Evolutionary conservation across 1,140 invertebrate genomes (phyloP).

Genomic region (Hyposmocoma kahamanoa): DNA sequence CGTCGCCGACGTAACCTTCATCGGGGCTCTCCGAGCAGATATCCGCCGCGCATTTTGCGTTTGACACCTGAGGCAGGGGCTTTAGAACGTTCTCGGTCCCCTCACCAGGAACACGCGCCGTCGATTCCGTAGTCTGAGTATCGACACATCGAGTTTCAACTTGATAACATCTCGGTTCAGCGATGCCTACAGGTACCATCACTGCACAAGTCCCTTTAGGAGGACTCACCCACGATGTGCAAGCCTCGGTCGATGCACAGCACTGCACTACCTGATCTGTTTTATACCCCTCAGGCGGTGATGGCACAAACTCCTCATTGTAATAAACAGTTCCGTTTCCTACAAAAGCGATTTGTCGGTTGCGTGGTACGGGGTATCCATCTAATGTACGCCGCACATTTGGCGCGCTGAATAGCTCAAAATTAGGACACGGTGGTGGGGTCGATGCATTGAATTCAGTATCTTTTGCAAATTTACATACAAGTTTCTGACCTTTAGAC

Average conservation of each 20-base stretch:
- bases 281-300: constrained; percentile 80
- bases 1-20: constrained; percentile 90
- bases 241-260: constrained; percentile 40
- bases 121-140: constrained; percentile 72
- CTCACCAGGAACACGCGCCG: constrained; percentile 41
- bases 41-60: constrained; percentile 70
- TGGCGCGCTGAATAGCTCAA: constrained; percentile 64
- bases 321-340: constrained; percentile 64
- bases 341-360: constrained; percentile 61
- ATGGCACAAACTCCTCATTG: constrained; percentile 79
- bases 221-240: constrained; percentile 51
- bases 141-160: constrained; percentile 72
- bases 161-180: constrained; percentile 56
- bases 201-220: constrained; percentile 60
- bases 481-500: constrained; percentile 76
- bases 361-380: constrained; percentile 79
- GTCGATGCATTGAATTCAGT: constrained; percentile 58
- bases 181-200: constrained; percentile 55
- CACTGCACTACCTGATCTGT: constrained; percentile 59
- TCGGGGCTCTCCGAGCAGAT: constrained; percentile 88
- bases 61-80: constrained; percentile 57
- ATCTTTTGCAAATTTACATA: constrained; percentile 74
- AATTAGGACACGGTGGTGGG: constrained; percentile 46
- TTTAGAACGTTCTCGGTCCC: constrained; percentile 56
- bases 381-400: constrained; percentile 85